These are phyloP conservation scores for Frankliniella fusca DNA, from an alignment of 2,888 invertebrate species.

Conservation along the genomic window DNA sequence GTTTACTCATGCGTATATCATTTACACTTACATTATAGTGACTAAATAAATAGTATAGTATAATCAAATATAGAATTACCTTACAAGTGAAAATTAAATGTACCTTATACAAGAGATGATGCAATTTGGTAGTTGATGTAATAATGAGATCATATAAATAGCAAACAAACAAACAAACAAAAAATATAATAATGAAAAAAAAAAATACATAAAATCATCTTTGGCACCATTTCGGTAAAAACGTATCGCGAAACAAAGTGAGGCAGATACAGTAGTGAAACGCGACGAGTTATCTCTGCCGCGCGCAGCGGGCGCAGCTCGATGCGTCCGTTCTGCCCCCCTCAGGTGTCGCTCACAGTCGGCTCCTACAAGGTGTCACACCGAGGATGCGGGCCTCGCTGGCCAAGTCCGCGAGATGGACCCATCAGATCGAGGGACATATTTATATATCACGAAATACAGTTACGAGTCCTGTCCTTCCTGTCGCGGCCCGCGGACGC, in stretches of 20 bases:
- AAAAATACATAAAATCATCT: constrained; percentile 15
- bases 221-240: constrained; percentile 18
- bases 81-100: background rate
- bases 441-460: too few relatives aligned
- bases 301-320: background rate
- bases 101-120: background rate
- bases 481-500: too few relatives aligned
- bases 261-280: too few relatives aligned
- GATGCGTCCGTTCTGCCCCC: background rate
- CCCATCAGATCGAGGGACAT: too few relatives aligned
- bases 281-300: background rate
- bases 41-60: background rate
- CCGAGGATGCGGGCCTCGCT: too few relatives aligned
- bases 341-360: background rate
- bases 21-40: background rate
- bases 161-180: background rate
- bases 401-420: too few relatives aligned
- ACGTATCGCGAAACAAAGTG: too few relatives aligned
- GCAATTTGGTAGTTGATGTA: background rate
- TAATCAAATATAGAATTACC: background rate
- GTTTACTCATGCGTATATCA: background rate
- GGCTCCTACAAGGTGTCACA: too few relatives aligned
- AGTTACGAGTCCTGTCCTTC: too few relatives aligned
- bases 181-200: background rate
- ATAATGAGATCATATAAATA: constrained; percentile 6